A percentile compares a stretch with the other conserved stretches of the same genome.
Conservation (phyloP, 1,140 invertebrate species). For the Heterodera schachtii region DNA sequence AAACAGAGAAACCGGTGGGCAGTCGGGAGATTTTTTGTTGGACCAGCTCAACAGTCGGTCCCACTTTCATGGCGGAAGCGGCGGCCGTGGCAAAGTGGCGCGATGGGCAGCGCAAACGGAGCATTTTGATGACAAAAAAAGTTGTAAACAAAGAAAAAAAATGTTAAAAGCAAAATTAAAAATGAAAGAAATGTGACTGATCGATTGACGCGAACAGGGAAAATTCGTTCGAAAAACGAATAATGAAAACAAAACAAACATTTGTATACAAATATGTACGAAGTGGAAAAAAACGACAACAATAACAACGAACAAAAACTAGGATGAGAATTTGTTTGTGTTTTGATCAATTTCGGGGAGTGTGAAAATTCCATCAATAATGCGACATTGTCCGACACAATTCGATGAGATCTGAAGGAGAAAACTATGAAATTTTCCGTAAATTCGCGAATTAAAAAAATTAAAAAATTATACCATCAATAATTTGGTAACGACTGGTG, state of each 20-base stretch:
- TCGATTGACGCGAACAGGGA: no score
- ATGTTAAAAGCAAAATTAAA: no score
- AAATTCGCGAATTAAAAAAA: not conserved
- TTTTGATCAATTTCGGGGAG: no score
- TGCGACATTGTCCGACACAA: conserved; percentile 84
- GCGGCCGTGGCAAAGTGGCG: conserved; percentile 3
- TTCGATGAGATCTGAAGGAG: conserved; percentile 70
- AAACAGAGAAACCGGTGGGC: conserved; percentile 56
- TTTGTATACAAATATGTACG: no score
- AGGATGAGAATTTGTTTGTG: not conserved
- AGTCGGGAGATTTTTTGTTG: conserved; percentile 56
- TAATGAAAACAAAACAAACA: not conserved
- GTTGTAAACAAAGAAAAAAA: not conserved
- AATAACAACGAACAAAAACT: not conserved
- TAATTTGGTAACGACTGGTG: conserved; percentile 80
- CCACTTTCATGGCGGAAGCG: not conserved
- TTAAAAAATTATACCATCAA: conserved; percentile 76
- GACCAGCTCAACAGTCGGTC: not conserved
- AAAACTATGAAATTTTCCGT: not conserved
- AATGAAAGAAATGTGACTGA: no score
- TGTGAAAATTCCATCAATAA: conserved; percentile 73
- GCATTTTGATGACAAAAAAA: not conserved
- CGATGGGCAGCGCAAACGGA: not conserved
- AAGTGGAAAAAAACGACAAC: not conserved
- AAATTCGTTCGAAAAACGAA: no score